Conservation (phyloP, 2,888 invertebrate species). For the Eucera pruinosa region DNA sequence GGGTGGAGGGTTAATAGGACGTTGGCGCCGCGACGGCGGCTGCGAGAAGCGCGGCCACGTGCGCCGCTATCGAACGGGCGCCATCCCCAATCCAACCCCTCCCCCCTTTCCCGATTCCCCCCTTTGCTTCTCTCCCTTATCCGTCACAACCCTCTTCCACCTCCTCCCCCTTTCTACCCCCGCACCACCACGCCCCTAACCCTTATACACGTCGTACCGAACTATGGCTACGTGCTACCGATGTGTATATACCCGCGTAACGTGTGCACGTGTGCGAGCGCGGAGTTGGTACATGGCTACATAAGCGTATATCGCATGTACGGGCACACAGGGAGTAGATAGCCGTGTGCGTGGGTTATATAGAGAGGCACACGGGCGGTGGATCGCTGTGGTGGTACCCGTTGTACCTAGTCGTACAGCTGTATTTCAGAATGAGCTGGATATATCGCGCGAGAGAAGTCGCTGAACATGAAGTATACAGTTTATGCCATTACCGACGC, state of each 20-base stretch:
- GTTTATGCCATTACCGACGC: slow-evolving; percentile 78
- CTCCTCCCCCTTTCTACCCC: slow-evolving; percentile 55
- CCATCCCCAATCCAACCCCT: slow-evolving; percentile 73
- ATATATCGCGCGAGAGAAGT: slow-evolving; percentile 75
- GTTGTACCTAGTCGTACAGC: slow-evolving; percentile 62
- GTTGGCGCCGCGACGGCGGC: slow-evolving; percentile 83
- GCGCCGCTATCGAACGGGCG: slow-evolving; percentile 83
- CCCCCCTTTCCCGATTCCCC: slow-evolving; percentile 62
- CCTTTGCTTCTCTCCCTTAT: slow-evolving; percentile 60
- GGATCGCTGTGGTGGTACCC: no score
- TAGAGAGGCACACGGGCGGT: no score
- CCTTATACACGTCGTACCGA: slow-evolving; percentile 71
- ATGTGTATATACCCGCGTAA: slow-evolving; percentile 32
- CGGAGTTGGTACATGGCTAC: background rate
- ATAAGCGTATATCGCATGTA: slow-evolving; percentile 8
- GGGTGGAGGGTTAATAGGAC: slow-evolving; percentile 78
- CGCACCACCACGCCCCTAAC: slow-evolving; percentile 71
- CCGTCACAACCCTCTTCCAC: slow-evolving; percentile 55
- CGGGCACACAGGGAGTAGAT: no score
- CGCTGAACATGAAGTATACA: slow-evolving; percentile 71
- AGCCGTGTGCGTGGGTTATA: no score
- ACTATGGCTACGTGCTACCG: slow-evolving; percentile 75
- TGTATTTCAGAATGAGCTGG: slow-evolving; percentile 78
- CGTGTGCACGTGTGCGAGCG: no score
- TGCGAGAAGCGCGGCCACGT: slow-evolving; percentile 82